Percentiles rank a stretch among this genome's conserved stretches.
phyloP scores from a whole-genome alignment of 2,888 invertebrate species.

The Pecten maximus region DNA sequence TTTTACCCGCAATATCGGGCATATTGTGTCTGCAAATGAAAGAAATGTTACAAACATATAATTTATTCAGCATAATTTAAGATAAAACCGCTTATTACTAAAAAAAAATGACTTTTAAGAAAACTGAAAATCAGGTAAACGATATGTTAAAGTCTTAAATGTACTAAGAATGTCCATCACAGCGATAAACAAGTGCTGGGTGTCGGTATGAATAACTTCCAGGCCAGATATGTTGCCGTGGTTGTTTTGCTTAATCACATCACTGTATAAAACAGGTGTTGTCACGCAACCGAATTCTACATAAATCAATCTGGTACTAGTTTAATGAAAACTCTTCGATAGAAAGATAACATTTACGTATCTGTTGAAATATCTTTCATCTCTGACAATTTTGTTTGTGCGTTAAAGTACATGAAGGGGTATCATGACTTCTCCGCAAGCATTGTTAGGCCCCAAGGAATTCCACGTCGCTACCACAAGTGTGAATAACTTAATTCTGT shows the following conservation, averaged over 20 bases:
- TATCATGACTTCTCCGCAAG: background rate
- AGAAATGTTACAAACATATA: too few species aligned
- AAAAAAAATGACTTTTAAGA: too few species aligned
- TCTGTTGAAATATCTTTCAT: slow-evolving; percentile 15
- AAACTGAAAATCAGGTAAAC: too few species aligned
- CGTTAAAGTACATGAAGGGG: background rate
- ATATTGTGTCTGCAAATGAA: too few species aligned
- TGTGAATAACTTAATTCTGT: slow-evolving; percentile 33
- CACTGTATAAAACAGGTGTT: background rate
- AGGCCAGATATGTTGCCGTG: background rate
- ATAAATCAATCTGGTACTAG: background rate
- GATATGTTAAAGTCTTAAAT: too few species aligned
- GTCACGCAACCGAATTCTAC: slow-evolving; percentile 5
- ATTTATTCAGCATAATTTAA: too few species aligned
- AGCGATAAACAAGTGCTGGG: too few species aligned
- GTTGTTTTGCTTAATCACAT: background rate
- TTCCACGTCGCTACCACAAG: background rate
- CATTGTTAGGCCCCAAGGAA: background rate
- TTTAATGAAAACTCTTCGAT: slow-evolving; percentile 24
- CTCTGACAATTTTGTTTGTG: slow-evolving; percentile 22
- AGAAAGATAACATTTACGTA: background rate
- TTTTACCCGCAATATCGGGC: too few species aligned
- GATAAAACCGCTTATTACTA: too few species aligned
- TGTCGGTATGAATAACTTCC: too few species aligned
- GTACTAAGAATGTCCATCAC: too few species aligned